phyloP scores from a whole-genome alignment of 1,140 invertebrate species.

The Drosophila pseudoananassae region DNA sequence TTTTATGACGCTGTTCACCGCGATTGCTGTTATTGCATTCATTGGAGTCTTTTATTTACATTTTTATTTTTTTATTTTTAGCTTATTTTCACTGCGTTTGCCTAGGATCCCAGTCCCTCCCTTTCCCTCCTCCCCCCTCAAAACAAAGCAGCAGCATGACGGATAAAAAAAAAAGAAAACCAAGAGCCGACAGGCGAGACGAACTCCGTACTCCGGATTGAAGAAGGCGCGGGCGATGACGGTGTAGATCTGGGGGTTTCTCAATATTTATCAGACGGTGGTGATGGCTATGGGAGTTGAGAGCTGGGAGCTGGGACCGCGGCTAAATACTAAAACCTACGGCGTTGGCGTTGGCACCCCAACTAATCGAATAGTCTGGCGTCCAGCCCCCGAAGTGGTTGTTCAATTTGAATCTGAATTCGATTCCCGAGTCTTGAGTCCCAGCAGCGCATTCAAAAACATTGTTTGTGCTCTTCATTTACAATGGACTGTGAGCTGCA shows the following conservation, averaged over 20 bases:
- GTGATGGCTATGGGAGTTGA: slow-evolving; percentile 42
- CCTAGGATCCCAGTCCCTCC: neutral
- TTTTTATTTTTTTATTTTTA: slow-evolving; percentile 69
- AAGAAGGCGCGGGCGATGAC: slow-evolving; percentile 56
- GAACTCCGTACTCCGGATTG: slow-evolving; percentile 9
- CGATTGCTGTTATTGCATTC: slow-evolving; percentile 72
- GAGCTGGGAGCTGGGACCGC: neutral
- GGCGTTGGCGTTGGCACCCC: slow-evolving; percentile 70
- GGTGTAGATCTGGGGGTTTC: slow-evolving; percentile 67
- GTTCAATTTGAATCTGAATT: slow-evolving; percentile 17
- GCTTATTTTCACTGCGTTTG: slow-evolving; percentile 48
- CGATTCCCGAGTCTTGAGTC: slow-evolving; percentile 12
- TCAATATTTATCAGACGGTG: slow-evolving; percentile 75
- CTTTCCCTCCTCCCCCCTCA: slow-evolving; percentile 9
- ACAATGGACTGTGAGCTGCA: slow-evolving; percentile 66
- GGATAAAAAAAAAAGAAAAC: slow-evolving; percentile 35
- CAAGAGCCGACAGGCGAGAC: slow-evolving; percentile 39
- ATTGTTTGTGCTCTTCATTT: slow-evolving; percentile 74
- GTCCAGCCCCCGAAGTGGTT: slow-evolving; percentile 45
- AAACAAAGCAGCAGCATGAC: slow-evolving; percentile 65
- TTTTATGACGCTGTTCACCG: slow-evolving; percentile 61
- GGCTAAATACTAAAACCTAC: slow-evolving; percentile 9
- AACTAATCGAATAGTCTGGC: slow-evolving; percentile 71
- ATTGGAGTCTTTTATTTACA: slow-evolving; percentile 74
- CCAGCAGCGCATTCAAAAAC: slow-evolving; percentile 30